Percentiles rank a stretch among this genome's conserved stretches.
Evolutionary conservation across 2,888 invertebrate species (phyloP).

Genomic region (Epinotia nisella): DNA sequence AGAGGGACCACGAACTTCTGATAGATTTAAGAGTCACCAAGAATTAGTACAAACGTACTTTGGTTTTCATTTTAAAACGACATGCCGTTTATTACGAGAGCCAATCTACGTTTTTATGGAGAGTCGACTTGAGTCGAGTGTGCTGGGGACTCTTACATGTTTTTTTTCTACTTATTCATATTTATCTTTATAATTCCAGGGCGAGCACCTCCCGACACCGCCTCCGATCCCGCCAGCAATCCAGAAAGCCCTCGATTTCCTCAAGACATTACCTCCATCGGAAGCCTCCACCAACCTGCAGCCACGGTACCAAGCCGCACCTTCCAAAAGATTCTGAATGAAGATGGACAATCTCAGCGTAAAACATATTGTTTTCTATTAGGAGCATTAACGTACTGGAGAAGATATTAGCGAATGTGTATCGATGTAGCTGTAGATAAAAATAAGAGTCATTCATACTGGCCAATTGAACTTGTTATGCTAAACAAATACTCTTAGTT

Average conservation of each 20-base stretch:
- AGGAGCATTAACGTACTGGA: not conserved
- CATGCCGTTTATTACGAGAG: too few relatives aligned
- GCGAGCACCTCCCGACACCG: slow-evolving; percentile 91
- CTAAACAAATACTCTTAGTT: too few relatives aligned
- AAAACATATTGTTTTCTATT: not conserved
- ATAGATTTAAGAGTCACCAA: too few relatives aligned
- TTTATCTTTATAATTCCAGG: slow-evolving; percentile 62
- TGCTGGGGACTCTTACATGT: too few relatives aligned
- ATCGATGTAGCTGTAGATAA: not conserved
- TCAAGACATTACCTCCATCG: slow-evolving; percentile 82
- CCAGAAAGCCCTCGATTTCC: slow-evolving; percentile 87
- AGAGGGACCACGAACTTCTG: not conserved
- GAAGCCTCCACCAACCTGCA: slow-evolving; percentile 71
- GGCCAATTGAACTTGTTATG: not conserved
- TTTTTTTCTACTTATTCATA: not conserved
- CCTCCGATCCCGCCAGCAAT: slow-evolving; percentile 92
- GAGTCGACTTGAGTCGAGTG: too few relatives aligned
- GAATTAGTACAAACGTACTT: too few relatives aligned
- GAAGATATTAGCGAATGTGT: not conserved
- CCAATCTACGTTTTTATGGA: too few relatives aligned
- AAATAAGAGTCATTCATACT: not conserved
- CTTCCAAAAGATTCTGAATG: slow-evolving; percentile 61
- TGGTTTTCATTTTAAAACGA: too few relatives aligned
- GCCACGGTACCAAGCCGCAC: slow-evolving; percentile 64
- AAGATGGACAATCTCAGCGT: not conserved